Evolutionary conservation across 2,888 invertebrate genomes (phyloP).

Genomic region (Trichogramma dendrolimi): DNA sequence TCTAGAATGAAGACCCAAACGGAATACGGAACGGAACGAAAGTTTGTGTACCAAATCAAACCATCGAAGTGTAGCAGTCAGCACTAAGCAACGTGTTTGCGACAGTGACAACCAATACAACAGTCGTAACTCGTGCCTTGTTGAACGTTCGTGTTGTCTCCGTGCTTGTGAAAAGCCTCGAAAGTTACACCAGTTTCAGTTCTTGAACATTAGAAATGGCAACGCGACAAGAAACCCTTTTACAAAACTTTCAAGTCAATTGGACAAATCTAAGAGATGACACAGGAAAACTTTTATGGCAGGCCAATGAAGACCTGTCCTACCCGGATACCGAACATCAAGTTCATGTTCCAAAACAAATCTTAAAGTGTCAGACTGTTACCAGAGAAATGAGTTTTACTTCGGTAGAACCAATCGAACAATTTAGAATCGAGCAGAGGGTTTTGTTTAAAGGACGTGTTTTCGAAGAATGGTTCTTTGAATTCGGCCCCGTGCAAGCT

Average conservation of each 20-base stretch:
- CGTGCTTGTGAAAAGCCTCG: too few relatives aligned
- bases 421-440: constrained; percentile 88
- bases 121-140: too few relatives aligned
- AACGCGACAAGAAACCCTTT: too few relatives aligned
- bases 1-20: too few relatives aligned
- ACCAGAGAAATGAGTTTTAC: constrained; percentile 88
- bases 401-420: constrained; percentile 88
- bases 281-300: constrained; percentile 90
- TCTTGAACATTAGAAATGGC: too few relatives aligned
- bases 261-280: constrained; percentile 98
- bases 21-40: too few relatives aligned
- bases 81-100: too few relatives aligned
- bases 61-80: too few relatives aligned
- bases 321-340: constrained; percentile 85
- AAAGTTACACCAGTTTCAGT: too few relatives aligned
- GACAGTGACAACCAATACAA: too few relatives aligned
- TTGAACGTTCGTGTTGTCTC: too few relatives aligned
- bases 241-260: constrained; percentile 54
- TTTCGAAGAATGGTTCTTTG: constrained; percentile 98
- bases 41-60: too few relatives aligned
- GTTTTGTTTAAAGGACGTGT: constrained; percentile 81
- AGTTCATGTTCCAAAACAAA: constrained; percentile 95
- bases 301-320: constrained; percentile 92
- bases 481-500: constrained; percentile 98
- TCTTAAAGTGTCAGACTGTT: constrained; percentile 87